Percentiles rank a stretch among this genome's conserved stretches.
Evolutionary conservation across 2,113 vertebrate species (phyloP).

Genomic region (Micronycteris hirsuta): DNA sequence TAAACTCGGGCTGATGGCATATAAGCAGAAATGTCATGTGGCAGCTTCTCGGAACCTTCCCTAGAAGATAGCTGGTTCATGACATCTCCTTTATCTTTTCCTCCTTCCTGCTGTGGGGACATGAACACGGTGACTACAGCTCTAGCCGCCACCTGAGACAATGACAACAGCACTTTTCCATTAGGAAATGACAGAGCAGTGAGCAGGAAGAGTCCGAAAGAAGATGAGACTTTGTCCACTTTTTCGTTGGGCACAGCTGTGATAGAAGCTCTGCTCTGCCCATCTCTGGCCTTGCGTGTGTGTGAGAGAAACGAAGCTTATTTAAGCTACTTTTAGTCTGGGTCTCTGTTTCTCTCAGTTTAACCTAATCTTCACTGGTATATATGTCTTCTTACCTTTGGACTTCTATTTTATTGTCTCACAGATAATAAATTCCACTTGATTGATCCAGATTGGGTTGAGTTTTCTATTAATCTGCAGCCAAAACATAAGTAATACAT

Average conservation of each 20-base stretch:
- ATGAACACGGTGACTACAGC: neutral
- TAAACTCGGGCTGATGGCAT: neutral
- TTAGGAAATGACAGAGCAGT: neutral
- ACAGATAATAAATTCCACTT: neutral
- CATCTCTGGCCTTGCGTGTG: neutral
- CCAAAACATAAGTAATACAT: neutral
- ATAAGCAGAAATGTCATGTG: neutral
- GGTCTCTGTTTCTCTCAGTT: neutral
- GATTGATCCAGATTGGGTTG: neutral
- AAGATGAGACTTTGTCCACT: neutral
- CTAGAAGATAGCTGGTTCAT: neutral
- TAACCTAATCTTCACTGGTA: neutral
- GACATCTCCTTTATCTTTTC: neutral
- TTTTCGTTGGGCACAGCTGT: neutral
- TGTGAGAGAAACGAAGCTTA: neutral
- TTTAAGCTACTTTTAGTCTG: neutral
- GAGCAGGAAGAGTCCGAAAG: neutral
- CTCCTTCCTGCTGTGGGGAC: neutral
- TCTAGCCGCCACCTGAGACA: neutral
- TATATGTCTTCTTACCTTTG: neutral
- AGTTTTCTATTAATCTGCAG: neutral
- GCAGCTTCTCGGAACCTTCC: neutral
- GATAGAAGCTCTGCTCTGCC: neutral
- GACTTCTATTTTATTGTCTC: neutral
- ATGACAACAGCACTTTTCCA: neutral